Evolutionary conservation across 2,113 vertebrate species (phyloP), one percentile per base, ranked within the genome.

Genomic region (Centrocercus urophasianus): DNA sequence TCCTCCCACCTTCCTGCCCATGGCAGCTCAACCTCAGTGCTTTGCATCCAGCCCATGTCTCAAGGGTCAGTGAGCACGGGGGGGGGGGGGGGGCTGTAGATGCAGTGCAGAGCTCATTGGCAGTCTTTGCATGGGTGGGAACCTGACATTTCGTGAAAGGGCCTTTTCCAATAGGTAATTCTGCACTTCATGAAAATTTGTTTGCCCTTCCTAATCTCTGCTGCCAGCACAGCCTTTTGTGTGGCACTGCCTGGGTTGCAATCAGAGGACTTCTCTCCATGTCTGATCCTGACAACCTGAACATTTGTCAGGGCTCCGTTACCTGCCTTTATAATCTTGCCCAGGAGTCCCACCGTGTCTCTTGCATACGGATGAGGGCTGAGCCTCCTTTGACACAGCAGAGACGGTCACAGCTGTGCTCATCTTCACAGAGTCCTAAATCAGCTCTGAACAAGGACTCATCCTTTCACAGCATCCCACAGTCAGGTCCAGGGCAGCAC

Each of bases 121-220:
- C 78, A 93, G 57, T 59, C 91, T 40, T 27, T 22, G 42, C 89
- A 25, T 24, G 48, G 32, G 10, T 32, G 54, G 48, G 60, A 59
- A 43, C 18, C 69, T 89, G 83, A 89, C 86, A 87, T 87, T 92
- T 93, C 73, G 69, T 7, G 0, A 64, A 77, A 67, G 17, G n/a
- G 30, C 48, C 76, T 78, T 87, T 84, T 87, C 85, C 72, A 71
- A 63, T 5, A 56, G 47, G 59, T 56, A 84, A 69, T 80, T 52
- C 86, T 69, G 48, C 69, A 84, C 78, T 93, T 87, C 78, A 80
- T 72, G 65, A 89, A 93, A 84, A 89, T 92, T 69, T 93, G 86
- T 81, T 89, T 92, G 86, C 83, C 86, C 65, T 89, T 87, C 86
- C 70, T 89, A 67, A 84, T 87, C 70, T 89, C 64, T 48, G 9